Base-by-base conservation (phyloP, 2,797 vertebrate genomes). In the Darevskia mixta region DNA sequence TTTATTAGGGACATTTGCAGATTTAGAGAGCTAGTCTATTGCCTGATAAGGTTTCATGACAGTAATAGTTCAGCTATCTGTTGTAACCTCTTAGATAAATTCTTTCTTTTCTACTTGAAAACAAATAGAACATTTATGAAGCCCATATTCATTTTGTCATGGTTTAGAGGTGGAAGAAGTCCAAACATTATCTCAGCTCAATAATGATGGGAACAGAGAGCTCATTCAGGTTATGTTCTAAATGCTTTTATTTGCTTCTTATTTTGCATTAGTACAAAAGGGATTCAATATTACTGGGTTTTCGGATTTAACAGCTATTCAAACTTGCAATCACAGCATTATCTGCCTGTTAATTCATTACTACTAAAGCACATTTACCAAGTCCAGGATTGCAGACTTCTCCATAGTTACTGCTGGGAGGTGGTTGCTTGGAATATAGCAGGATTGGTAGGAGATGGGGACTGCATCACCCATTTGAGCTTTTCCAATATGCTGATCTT, bases 101-200 rank as follows among this genome's bases (percentile, higher is more conserved):
- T 0, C 87, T 91, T 91, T 92, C 73, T 83, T 88, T 78, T 82
- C 92, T 92, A 87, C 92, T 82, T 82, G 81, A 91, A 92, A 95
- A 90, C 84, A 88, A 92, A 91, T 88, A 78, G 45, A 93, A 83
- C 92, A 92, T 92, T 85, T 76, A 89, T 83, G 86, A 83, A 32
- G 45, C 78, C 32, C 29, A 20, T 55, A 86, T 32, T 75, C 20
- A 35, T 27, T 91, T 80, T 79, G 11, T 92, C 32, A 94, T 79
- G 87, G 80, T 91, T 86, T 89, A 27, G 35, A 17, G 7, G 10
- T 66, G 29, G 29, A 89, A 92, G 67, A 27, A 5, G 17, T 41
- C 41, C 84, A 84, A 87, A 72, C 86, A 93, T 83, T 45, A 0
- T 61, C 83, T 86, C 81, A 66, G 71, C 88, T 87, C 83, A 71